phyloP scores from a whole-genome alignment of 2,113 vertebrate species.

The Neotoma lepida region DNA sequence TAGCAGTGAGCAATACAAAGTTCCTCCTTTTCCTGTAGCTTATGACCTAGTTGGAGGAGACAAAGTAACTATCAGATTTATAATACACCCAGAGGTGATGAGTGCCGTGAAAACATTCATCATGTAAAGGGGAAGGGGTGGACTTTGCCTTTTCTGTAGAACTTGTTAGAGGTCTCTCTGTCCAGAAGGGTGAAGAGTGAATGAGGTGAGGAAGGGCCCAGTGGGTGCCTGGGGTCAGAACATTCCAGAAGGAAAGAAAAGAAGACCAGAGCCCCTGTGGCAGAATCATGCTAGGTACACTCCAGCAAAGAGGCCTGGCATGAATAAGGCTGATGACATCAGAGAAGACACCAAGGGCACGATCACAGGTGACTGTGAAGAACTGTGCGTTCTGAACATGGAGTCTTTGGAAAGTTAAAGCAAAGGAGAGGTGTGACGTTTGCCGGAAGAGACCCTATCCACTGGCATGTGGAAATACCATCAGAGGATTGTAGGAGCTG shows the following conservation, averaged over 20 bases:
- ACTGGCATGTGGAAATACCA: background rate
- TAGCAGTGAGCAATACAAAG: background rate
- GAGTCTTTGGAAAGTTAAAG: background rate
- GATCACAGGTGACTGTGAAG: accelerated
- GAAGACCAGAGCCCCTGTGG: background rate
- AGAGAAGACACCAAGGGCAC: background rate
- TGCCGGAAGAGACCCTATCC: background rate
- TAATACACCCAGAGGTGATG: background rate
- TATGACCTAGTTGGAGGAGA: background rate
- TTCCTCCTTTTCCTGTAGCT: background rate
- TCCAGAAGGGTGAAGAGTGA: background rate
- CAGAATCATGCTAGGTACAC: background rate
- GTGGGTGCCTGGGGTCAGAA: background rate
- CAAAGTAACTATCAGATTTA: background rate
- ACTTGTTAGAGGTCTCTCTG: background rate
- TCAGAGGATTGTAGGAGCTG: background rate
- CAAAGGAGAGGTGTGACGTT: background rate
- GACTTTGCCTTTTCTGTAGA: background rate
- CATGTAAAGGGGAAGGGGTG: background rate
- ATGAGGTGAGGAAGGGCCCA: background rate
- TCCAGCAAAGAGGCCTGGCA: background rate
- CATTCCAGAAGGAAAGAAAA: background rate
- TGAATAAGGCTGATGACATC: background rate
- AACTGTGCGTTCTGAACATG: background rate
- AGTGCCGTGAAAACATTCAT: background rate